Base-by-base conservation (phyloP, 1,140 invertebrate species). In the Magallana angulata region DNA sequence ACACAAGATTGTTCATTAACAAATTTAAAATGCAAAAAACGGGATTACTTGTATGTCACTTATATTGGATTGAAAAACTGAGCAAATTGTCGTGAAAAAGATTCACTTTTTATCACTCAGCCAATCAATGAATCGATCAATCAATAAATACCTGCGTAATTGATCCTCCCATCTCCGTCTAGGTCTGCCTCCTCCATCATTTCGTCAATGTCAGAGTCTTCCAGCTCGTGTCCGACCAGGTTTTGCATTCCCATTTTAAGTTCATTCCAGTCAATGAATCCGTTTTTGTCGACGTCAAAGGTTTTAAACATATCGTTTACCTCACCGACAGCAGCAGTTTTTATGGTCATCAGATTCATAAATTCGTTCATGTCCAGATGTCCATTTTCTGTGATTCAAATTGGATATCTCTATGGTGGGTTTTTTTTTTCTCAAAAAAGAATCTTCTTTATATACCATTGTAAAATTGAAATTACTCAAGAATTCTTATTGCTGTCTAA, bases 181-280 rank as follows among this genome's bases (percentile, higher is more conserved):
- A 82, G 7, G 36, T 87, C 85, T 14, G 85, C 85, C 18, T 81
- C 76, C 18, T 87, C 81, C 85, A 87, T 82, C 85, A 87, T 87
- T 7, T 82, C 85, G 11, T 82, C 80, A 0, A 87, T 82, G 18
- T 87, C 85, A 9, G 58, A 48, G n/a, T 87, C 85, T 9, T 59
- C 59, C 12, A 87, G 58, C 0, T 62, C 30, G 48, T 82, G 56
- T n/a, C 85, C 85, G 7, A 58, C 57, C 3, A 84, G 18, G 11
- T 60, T 84, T 56, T 84, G 9, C 57, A 84, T 60, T 6, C 82
- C 82, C 12, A 24, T 36, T 30, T 84, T 84, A 7, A 84, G 59
- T 84, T 84, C 82, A n/a, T 84, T 60, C 57, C 57, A 84, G 58
- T 84, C 82, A 14, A 84, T 84, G 36, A 84, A 84, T 24, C 82